Base-by-base conservation (phyloP, 2,888 invertebrate genomes). In the Ichneumoninae sp. region DNA sequence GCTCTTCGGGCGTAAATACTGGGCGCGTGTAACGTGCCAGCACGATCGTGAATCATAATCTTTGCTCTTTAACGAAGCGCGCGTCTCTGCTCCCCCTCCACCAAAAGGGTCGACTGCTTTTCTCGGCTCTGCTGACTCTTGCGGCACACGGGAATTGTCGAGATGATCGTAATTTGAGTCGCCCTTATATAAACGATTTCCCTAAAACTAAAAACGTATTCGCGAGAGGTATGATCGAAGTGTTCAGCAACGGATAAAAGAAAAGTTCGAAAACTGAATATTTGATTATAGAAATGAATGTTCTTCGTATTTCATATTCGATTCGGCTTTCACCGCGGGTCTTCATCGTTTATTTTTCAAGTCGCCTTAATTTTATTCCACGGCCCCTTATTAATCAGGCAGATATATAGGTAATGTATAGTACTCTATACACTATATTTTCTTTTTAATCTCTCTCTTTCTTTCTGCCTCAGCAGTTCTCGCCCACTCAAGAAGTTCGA, bases 21-120 rank as follows among this genome's bases (percentile, higher is more conserved):
- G 30, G 60, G 75, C 70, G 81, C 86, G 86, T 88, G 88, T 88
- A 88, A 65, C 50, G 52, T 44, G 40, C 73, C 22, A 30, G 90
- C 91, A 76, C 87, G 88, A 89, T 89, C 89, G 89, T 90, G 91
- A 90, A 91, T 90, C 90, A 90, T 89, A 91, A 91, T 90, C 90
- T 82, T 81, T 81, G 87, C 86, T 80, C 76, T 82, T 89, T 90
- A 90, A 90, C 90, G 89, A 90, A 82, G 83, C 87, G 85, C 88
- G 79, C 66, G 85, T 85, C 86, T 83, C 83, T 85, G 81, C 79
- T 80, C 75, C 70, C 40, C 40, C 8, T 3, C 40, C 8, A 0
- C 36, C 36, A 83, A 81, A 70, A 70, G 85, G 82, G 82, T 79
- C 75, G 71, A 76, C 79, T 75, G 71, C 77, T 84, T 84, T 54